Conservation (phyloP, 2,888 invertebrate species). For the Mechanitis mazaeus region DNA sequence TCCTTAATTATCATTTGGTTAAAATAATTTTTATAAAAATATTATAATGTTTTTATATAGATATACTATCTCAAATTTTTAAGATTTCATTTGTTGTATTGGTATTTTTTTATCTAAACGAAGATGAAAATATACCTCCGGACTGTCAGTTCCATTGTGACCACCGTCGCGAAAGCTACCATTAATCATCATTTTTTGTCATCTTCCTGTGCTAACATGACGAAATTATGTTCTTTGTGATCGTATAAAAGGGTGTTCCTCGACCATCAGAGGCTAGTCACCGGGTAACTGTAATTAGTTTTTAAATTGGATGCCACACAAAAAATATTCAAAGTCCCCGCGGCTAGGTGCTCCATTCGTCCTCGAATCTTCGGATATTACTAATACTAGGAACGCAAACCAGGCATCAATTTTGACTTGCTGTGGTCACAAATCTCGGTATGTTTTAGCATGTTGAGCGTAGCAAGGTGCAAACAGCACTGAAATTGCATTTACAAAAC, state of each 20-base stretch:
- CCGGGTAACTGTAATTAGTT: slow-evolving; percentile 68
- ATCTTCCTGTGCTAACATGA: slow-evolving; percentile 64
- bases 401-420: no score
- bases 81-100: background rate
- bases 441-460: no score
- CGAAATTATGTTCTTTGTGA: slow-evolving; percentile 68
- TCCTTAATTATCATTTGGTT: no score
- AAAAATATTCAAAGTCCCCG: slow-evolving; percentile 65
- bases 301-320: slow-evolving; percentile 69
- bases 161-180: slow-evolving; percentile 45
- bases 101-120: slow-evolving; percentile 17
- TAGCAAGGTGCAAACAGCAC: no score
- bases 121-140: slow-evolving; percentile 28
- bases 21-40: no score
- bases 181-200: slow-evolving; percentile 75
- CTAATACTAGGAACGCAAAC: background rate
- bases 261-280: slow-evolving; percentile 64
- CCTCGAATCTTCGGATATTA: background rate
- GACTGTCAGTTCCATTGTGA: slow-evolving; percentile 61
- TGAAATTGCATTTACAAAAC: no score
- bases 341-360: slow-evolving; percentile 33
- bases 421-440: no score
- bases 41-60: no score
- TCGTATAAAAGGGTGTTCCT: slow-evolving; percentile 58
- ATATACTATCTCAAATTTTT: background rate